phyloP scores from a whole-genome alignment of 2,113 vertebrate species.

The Leiothrix lutea region DNA sequence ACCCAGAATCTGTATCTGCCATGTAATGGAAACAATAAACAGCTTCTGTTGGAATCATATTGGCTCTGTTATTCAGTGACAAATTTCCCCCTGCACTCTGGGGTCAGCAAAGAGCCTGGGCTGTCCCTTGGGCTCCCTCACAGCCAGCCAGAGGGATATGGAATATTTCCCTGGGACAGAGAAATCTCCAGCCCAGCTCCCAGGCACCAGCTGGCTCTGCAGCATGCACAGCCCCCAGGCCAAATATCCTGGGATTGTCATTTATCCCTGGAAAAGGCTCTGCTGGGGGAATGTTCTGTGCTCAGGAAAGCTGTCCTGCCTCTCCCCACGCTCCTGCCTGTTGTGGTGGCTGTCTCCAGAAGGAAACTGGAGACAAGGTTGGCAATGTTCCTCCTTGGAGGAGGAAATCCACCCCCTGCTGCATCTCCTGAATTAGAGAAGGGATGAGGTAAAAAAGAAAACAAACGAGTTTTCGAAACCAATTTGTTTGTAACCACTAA shows the following conservation, averaged over 20 bases:
- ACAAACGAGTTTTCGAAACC: neutral
- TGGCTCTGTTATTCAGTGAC: no score
- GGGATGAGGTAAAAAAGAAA: neutral
- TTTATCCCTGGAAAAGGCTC: neutral
- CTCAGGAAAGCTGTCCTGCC: neutral
- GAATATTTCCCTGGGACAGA: neutral
- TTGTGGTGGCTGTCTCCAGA: neutral
- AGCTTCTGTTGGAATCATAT: no score
- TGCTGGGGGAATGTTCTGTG: neutral
- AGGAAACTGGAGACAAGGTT: neutral
- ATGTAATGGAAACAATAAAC: no score
- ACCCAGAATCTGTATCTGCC: no score
- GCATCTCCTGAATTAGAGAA: neutral
- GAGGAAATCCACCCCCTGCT: neutral
- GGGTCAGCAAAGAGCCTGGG: neutral
- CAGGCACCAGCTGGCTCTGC: neutral
- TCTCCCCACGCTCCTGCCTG: neutral
- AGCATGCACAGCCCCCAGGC: accelerated
- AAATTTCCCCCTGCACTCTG: no score
- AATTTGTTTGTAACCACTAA: neutral
- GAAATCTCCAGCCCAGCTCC: neutral
- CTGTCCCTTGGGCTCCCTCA: neutral
- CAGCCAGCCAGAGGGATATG: neutral
- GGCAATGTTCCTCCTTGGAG: neutral
- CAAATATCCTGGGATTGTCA: neutral